phyloP scores from a whole-genome alignment of 2,888 invertebrate species.

The Iphiclides podalirius region DNA sequence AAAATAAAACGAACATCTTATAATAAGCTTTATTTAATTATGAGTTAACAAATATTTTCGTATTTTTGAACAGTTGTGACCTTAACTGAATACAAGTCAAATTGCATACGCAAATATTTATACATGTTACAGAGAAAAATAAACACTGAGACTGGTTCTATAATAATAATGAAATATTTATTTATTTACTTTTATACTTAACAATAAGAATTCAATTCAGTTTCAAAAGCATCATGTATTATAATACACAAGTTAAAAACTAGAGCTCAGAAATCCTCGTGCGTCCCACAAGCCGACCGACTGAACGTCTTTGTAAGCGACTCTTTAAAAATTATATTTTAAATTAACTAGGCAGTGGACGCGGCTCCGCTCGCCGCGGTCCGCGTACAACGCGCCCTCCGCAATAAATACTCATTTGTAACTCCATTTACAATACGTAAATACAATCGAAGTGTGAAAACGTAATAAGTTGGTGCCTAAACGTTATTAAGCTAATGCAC shows the following conservation, averaged over 20 bases:
- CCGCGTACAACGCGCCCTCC: constrained; percentile 17
- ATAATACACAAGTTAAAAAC: constrained; percentile 75
- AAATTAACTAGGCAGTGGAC: constrained; percentile 41
- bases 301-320: constrained; percentile 70
- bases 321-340: constrained; percentile 66
- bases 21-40: constrained; percentile 81
- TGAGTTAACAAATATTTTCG: constrained; percentile 80
- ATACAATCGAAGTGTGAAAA: constrained; percentile 47
- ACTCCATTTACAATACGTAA: constrained; percentile 48
- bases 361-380: constrained; percentile 19
- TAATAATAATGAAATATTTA: constrained; percentile 70
- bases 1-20: constrained; percentile 75
- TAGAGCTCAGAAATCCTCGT: constrained; percentile 66
- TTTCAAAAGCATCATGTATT: constrained; percentile 76
- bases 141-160: constrained; percentile 77
- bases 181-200: constrained; percentile 58
- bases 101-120: constrained; percentile 65
- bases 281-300: constrained; percentile 62
- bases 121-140: constrained; percentile 71
- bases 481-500: constrained; percentile 42
- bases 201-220: constrained; percentile 77
- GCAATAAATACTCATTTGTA: constrained; percentile 39
- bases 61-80: constrained; percentile 79
- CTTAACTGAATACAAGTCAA: constrained; percentile 78
- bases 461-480: constrained; percentile 48